Conservation (phyloP, 2,113 vertebrate species). For the Verasper variegatus region DNA sequence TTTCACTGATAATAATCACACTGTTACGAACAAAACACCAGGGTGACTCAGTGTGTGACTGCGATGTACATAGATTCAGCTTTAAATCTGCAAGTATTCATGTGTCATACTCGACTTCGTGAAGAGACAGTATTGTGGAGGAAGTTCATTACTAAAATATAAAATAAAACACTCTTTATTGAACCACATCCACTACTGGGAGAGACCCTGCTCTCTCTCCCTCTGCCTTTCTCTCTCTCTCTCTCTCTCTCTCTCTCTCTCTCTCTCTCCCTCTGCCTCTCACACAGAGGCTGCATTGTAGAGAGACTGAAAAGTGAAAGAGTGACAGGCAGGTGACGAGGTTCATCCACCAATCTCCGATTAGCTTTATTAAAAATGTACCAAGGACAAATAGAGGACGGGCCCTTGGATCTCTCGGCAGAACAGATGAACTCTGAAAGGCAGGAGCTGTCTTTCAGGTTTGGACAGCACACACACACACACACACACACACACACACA, state of each 20-base stretch:
- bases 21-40: conserved; percentile 23
- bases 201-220: conserved; percentile 17
- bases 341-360: conserved; percentile 71
- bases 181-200: conserved; percentile 24
- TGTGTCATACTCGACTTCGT: conserved; percentile 14
- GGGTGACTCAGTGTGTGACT: conserved; percentile 13
- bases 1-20: conserved; percentile 22
- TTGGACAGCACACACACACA: conserved; percentile 43
- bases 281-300: conserved; percentile 30
- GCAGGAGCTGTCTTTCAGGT: conserved; percentile 62
- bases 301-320: conserved; percentile 66
- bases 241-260: too few species aligned
- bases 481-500: conserved; percentile 19
- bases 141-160: conserved; percentile 38
- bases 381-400: conserved; percentile 76
- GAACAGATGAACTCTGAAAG: conserved; percentile 67
- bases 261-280: background rate
- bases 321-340: conserved; percentile 73
- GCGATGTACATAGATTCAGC: background rate
- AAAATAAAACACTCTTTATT: conserved; percentile 25
- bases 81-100: background rate
- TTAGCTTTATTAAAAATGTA: conserved; percentile 82
- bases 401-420: conserved; percentile 51
- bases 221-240: background rate
- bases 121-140: background rate